Base-by-base conservation (phyloP, 1,140 invertebrate genomes). In the Cherax destructor region DNA sequence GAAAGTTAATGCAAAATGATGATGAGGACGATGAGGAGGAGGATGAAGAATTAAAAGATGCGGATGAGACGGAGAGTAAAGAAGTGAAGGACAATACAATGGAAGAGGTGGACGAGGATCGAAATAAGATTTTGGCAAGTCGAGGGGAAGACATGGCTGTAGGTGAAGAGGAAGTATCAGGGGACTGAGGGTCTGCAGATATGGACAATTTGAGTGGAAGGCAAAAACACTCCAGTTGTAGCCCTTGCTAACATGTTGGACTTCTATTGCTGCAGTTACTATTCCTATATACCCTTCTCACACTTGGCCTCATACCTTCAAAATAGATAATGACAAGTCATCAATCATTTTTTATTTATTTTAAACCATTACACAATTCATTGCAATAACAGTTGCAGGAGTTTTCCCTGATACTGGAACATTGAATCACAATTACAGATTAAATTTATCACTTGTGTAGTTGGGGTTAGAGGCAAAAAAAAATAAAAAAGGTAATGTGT, bases 1-100 rank as follows among this genome's bases (percentile, higher is more conserved):
- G 97, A 93, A 97, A 99, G 95, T 95, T 98, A 87, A 96, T 99
- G 95, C 96, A 97, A 91, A 97, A 98, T 94, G 98, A 99, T 91
- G 97, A 97, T 41, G 97, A 98, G 18, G 97, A 98, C 0, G 97
- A 97, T 18, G 97, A 97, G 0, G 97, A 98, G 0, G 97, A 97
- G 18, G 97, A 97, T 0, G 96, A 96, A 3, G 95, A 96, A n/a
- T 95, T 95, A 24, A 94, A 95, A 81, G 94, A 95, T n/a, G 94
- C 92, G 65, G 61, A 81, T 21, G 69, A 30, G 16, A 50, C 49
- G 21, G 69, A 49, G 4, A 61, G 69, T 61, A 84, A 47, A 84
- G 86, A 80, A 47, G 74, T 59, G 72, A 85, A 84, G 47, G 93
- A 92, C 56, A 81, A 41, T 59, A 78, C 49, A 16, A 91, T 89